Percentiles rank a stretch among this genome's conserved stretches.
phyloP scores from a whole-genome alignment of 2,888 invertebrate species.

The Pheosia gnoma region DNA sequence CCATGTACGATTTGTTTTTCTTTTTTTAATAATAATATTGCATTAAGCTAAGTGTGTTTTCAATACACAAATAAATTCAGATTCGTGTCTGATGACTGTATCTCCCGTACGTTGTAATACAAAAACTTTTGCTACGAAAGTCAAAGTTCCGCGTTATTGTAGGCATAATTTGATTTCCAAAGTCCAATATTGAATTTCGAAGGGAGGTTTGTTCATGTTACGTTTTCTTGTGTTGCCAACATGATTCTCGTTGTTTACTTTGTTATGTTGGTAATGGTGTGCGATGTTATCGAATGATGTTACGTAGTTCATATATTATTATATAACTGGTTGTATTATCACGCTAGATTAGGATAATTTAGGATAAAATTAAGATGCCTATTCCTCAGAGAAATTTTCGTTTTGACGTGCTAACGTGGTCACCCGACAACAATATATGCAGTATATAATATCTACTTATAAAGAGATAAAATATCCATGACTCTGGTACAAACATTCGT shows the following conservation, averaged over 20 bases:
- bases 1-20: too few species aligned
- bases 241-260: constrained; percentile 41
- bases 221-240: constrained; percentile 41
- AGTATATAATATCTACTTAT: too few species aligned
- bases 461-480: too few species aligned
- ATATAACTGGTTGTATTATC: too few species aligned
- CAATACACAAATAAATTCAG: constrained; percentile 17
- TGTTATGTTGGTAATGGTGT: constrained; percentile 39
- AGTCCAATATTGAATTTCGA: constrained; percentile 57
- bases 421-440: too few species aligned
- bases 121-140: constrained; percentile 30
- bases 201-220: constrained; percentile 37
- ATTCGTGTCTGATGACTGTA: constrained; percentile 22
- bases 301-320: constrained; percentile 12
- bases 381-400: too few species aligned
- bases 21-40: too few species aligned
- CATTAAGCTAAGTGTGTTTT: background rate
- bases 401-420: too few species aligned
- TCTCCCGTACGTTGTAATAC: constrained; percentile 23
- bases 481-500: too few species aligned
- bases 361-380: too few species aligned
- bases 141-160: constrained; percentile 47
- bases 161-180: constrained; percentile 55
- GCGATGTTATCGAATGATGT: constrained; percentile 40
- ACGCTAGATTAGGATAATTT: too few species aligned